Base-by-base conservation (phyloP, 2,113 vertebrate species). In the Python bivittatus region DNA sequence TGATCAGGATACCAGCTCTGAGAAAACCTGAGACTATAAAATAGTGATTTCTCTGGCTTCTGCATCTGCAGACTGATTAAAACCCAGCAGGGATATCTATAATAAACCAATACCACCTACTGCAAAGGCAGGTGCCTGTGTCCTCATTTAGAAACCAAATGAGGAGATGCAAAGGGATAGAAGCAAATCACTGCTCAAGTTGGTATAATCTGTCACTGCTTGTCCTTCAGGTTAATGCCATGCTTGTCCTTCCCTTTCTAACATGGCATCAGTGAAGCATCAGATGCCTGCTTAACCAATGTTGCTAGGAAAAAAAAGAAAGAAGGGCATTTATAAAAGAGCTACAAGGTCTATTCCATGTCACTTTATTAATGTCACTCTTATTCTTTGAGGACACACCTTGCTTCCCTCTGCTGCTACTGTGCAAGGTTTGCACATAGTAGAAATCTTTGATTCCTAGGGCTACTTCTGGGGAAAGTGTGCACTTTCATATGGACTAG, bases 101-200 rank as follows among this genome's bases (percentile, higher is more conserved):
- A 97, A 97, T 96, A 98, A 97, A 98, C 97, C 98, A 97, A 98
- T 96, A 94, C 96, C 97, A 97, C 97, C 97, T 97, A 97, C 97
- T 96, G 96, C 95, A 97, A 94, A 95, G 97, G 97, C 97, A 98
- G 98, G 97, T 98, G 98, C 96, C 96, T 94, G 93, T 96, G 94
- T 97, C 96, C 96, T 97, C 97, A 97, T 97, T 98, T 97, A 97
- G 97, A 97, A 97, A 95, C 88, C 5, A 89, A 97, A 97, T 93
- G 94, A 97, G 94, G 96, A 91, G 96, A 95, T 95, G 93, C 95
- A 93, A 91, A 96, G 90, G 95, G 96, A 93, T 93, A 95, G 94
- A 93, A 94, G 91, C 89, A 94, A 92, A 96, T 94, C 93, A 92
- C 92, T 94, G 92, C 92, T 90, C 95, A 91, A 93, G 94, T 96